phyloP scores from a whole-genome alignment of 2,113 vertebrate species.

The Pterocles orientalis region DNA sequence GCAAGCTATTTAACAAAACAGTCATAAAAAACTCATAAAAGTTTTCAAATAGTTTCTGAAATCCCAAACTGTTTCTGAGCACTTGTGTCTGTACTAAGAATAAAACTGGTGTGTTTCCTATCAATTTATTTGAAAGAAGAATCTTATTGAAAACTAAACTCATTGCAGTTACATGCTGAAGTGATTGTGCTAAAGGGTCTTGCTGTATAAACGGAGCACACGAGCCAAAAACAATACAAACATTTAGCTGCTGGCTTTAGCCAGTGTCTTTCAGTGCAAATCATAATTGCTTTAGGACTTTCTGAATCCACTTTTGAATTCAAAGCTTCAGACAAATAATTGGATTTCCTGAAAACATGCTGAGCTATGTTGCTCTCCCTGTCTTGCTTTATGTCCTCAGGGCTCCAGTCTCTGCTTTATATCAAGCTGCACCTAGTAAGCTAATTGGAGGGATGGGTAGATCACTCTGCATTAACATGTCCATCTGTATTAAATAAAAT shows the following conservation, averaged over 20 bases:
- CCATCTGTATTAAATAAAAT: slow-evolving; percentile 73
- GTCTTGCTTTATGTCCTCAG: slow-evolving; percentile 80
- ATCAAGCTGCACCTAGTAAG: slow-evolving; percentile 73
- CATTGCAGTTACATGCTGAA: slow-evolving; percentile 52
- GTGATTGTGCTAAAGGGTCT: slow-evolving; percentile 56
- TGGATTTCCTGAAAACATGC: slow-evolving; percentile 87
- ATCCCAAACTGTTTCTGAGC: background rate
- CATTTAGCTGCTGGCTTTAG: slow-evolving; percentile 73
- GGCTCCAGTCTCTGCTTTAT: slow-evolving; percentile 74
- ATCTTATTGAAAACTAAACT: slow-evolving; percentile 56
- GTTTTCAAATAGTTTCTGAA: background rate
- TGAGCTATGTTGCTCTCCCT: slow-evolving; percentile 84
- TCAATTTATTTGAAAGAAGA: slow-evolving; percentile 23
- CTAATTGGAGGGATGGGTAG: slow-evolving; percentile 69
- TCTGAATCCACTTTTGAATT: slow-evolving; percentile 83
- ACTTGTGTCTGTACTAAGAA: background rate
- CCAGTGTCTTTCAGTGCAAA: slow-evolving; percentile 65
- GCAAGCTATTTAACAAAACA: background rate
- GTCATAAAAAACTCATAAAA: background rate
- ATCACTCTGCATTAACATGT: slow-evolving; percentile 72
- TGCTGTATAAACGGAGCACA: slow-evolving; percentile 21
- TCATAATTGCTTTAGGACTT: slow-evolving; percentile 86
- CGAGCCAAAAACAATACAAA: slow-evolving; percentile 75
- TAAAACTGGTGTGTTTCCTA: background rate
- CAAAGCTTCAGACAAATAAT: slow-evolving; percentile 86